Evolutionary conservation across 1,140 invertebrate species (phyloP), one percentile per base, ranked within the genome.

Genomic region (Drosophila ironensis): DNA sequence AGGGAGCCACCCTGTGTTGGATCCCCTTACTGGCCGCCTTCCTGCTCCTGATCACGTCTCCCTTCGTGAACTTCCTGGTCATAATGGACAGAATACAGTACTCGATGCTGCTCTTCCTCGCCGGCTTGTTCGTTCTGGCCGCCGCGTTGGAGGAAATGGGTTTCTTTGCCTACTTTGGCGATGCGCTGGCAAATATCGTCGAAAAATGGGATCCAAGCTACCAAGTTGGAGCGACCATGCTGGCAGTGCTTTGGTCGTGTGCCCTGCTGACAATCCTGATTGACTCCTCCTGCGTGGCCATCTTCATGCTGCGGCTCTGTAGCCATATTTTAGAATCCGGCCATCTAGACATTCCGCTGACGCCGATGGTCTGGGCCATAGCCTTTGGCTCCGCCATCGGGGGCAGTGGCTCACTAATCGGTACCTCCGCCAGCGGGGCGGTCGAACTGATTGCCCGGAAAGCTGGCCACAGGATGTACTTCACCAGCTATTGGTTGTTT

Each of bases 101-200:
- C 95, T 92, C 92, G 2, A 96, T 95, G 0, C 90, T 96, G 0
- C 87, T 96, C 6, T 96, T 96, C 81, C 96, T 96, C 73, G 94
- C 94, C 1, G 92, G 93, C 0, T 88, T 96, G 0, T 96, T 96
- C 66, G 92, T 96, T 3, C 89, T 96, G 1, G 95, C 95, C 93
- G 95, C 95, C 90, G 94, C 93, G 91, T 93, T 96, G 24, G 95
- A 94, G 2, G 87, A 92, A 0, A 90, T 92, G 68, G n/a, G n/a
- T n/a, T n/a, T n/a, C n/a, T n/a, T n/a, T n/a, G n/a, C n/a, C n/a
- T n/a, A n/a, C n/a, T n/a, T n/a, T n/a, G n/a, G n/a, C n/a, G n/a
- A n/a, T n/a, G n/a, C n/a, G n/a, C n/a, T n/a, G n/a, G n/a, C n/a
- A n/a, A n/a, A n/a, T n/a, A n/a, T n/a, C n/a, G n/a, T 33, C 4